phyloP scores from a whole-genome alignment of 2,797 vertebrate species.

The Botia almorhae region DNA sequence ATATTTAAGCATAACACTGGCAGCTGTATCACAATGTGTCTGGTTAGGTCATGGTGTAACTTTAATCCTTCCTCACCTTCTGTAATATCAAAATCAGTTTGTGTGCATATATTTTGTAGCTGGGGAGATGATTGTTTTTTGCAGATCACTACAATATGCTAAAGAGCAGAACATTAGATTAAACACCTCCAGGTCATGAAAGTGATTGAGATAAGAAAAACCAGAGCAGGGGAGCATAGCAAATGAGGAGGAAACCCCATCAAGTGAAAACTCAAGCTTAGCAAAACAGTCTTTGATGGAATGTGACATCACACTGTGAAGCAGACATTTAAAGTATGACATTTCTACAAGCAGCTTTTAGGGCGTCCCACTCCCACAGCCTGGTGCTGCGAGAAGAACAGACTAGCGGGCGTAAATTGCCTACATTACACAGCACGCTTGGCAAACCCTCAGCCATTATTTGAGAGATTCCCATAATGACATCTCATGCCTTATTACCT shows the following conservation, averaged over 20 bases:
- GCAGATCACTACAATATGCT: slow-evolving; percentile 29
- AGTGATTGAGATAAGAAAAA: background rate
- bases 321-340: slow-evolving; percentile 13
- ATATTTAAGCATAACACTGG: background rate
- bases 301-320: slow-evolving; percentile 1
- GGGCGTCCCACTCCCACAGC: slow-evolving; percentile 21
- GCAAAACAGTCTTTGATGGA: background rate
- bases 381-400: slow-evolving; percentile 34
- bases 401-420: slow-evolving; percentile 35
- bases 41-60: background rate
- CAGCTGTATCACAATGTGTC: background rate
- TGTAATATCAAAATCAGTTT: slow-evolving; percentile 21
- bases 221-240: background rate
- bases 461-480: slow-evolving; percentile 42
- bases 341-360: slow-evolving; percentile 22
- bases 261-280: background rate
- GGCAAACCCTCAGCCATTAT: slow-evolving; percentile 45
- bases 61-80: background rate
- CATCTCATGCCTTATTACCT: slow-evolving; percentile 52
- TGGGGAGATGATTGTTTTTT: slow-evolving; percentile 16
- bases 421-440: slow-evolving; percentile 42
- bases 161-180: slow-evolving; percentile 21
- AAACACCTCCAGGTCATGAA: slow-evolving; percentile 27
- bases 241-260: background rate
- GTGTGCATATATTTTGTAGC: slow-evolving; percentile 11